phyloP scores from a whole-genome alignment of 1,140 invertebrate species.

The Aricia agestis region DNA sequence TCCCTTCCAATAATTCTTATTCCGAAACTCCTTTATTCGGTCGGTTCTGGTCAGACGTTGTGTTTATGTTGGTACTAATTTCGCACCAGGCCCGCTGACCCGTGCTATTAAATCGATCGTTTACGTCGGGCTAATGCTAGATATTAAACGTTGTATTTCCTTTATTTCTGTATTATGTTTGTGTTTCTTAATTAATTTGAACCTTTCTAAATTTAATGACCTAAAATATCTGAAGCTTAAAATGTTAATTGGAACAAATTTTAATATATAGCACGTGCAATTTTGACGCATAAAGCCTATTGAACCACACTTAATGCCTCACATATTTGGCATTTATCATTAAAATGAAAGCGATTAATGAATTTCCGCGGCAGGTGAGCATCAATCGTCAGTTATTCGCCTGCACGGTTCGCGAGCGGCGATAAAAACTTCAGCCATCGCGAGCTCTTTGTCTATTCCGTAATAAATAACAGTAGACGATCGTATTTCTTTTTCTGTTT shows the following conservation, averaged over 20 bases:
- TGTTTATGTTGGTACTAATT: neutral
- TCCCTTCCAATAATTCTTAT: neutral
- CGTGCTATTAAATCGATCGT: conserved; percentile 2
- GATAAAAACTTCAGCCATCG: neutral
- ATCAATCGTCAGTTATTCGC: neutral
- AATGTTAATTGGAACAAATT: no score
- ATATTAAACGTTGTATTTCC: neutral
- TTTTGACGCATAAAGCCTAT: neutral
- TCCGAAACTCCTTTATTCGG: neutral
- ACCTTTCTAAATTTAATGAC: no score
- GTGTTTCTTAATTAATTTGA: no score
- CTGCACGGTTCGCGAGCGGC: neutral
- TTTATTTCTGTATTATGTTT: no score
- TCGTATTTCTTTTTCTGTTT: conserved; percentile 5
- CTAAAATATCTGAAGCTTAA: no score
- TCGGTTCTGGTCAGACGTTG: neutral
- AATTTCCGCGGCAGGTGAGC: neutral
- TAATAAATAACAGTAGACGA: conserved; percentile 10
- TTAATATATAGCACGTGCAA: neutral
- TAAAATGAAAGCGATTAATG: neutral
- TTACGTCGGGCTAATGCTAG: neutral
- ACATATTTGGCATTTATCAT: neutral
- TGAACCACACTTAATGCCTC: neutral
- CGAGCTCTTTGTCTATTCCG: conserved; percentile 10
- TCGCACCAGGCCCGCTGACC: neutral